Evolutionary conservation across 1,140 invertebrate species (phyloP), one percentile per base, ranked within the genome.

Genomic region (Saccostrea glomerata): DNA sequence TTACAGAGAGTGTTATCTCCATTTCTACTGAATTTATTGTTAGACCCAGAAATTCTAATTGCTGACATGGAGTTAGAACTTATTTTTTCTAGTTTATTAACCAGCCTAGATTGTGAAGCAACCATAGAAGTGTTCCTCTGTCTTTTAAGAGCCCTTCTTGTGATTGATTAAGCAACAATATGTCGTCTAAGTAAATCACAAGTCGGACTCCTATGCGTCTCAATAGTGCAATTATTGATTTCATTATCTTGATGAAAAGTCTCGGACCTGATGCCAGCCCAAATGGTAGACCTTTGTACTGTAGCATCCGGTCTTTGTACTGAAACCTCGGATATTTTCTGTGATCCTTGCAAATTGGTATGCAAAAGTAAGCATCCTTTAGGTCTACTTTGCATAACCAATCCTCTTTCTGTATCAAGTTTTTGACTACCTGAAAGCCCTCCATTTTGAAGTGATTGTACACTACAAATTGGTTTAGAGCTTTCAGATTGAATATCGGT

Each of bases 151-250:
- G 20, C 11, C 70, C 70, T 25, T 84, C 82, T 56, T 82, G 56
- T 13, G 77, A 36, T 82, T 89, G 85, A 73, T 86, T 87, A 25
- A 89, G 11, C 9, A 89, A n/a, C 40, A 89, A n/a, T n/a, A 88
- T 89, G 47, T 89, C 88, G 88, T 89, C 83, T 66, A 86, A 63
- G 47, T 89, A 89, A 54, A 89, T 87, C 56, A 89, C 66, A 54
- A 86, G 30, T 12, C 73, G 85, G n/a, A 85, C 25, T 54, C 87
- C 87, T 23, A 88, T 55, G 17, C 84, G 25, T 56, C 87, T 25
- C 47, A 85, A 20, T 20, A 88, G 40, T 4, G 87, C 83, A 12
- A 84, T 54, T 11, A 85, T 82, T 23, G 87, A 66, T 77, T 77
- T 85, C 70, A 82, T 85, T 11, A 63, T 56, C 23, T 88, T 88